Base-by-base conservation (phyloP, 2,797 vertebrate genomes). In the Eutrigla gurnardus region DNA sequence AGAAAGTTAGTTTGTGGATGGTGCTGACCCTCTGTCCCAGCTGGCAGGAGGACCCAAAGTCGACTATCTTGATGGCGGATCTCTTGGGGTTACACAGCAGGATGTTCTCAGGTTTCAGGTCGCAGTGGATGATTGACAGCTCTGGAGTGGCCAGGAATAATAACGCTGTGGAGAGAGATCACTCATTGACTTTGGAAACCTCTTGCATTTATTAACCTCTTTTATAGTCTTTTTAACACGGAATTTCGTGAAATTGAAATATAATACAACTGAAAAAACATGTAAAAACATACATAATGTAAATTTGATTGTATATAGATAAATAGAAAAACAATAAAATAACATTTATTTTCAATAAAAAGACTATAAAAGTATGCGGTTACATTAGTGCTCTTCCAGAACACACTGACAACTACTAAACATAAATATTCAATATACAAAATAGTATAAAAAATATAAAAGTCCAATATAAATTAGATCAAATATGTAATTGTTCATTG, bases 121-220 rank as follows among this genome's bases (percentile, higher is more conserved):
- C 97, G 94, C 97, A 97, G 95, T 97, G 97, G 83, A 97, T 97
- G 93, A 97, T 97, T 93, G 96, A 96, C 91, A 97, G 96, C 90
- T 97, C 97, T 1, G 96, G 97, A 3, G 97, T 97, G 85, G 96
- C 97, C 90, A 97, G 92, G 90, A 97, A 97, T 89, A 97, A 95
- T 91, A 97, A 93, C 0, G 97, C 97, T 35, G 80, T 37, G 43
- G 50, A 82, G 7, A 81, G 25, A 0, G 0, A 35, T 11, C 10
- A 47, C 15, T 35, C 57, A 40, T 18, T 13, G 37, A 25, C 37
- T 59, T 42, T 42, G 37, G 55, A 58, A 58, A 39, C 36, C 3
- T 46, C 13, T 2, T n/a, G 3, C 3, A 36, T n/a, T 63, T 7
- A 63, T 7, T n/a, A 17, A 46, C 35, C 10, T 32, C 25, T 36